Evolutionary conservation across 2,888 invertebrate species (phyloP), one percentile per base, ranked within the genome.

Genomic region (Calameuta idolon): DNA sequence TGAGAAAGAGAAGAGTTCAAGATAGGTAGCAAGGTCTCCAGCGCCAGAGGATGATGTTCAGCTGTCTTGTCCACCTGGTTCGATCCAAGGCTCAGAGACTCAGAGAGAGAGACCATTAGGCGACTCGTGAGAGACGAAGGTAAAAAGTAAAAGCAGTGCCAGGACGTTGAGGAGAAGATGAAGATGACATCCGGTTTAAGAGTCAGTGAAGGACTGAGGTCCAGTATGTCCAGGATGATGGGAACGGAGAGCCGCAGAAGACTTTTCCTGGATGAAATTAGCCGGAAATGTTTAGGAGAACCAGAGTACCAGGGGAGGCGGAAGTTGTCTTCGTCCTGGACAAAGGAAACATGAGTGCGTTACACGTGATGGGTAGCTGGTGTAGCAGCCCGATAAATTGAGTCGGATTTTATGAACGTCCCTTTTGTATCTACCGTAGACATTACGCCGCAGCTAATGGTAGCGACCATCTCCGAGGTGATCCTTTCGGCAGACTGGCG

Each of bases 101-200:
- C 81, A 76, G 31, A 31, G 1, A 80, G 82, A 33, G 79, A 79
- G 80, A 79, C 83, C 82, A 84, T 85, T 85, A 84, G 83, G 79
- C 73, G 79, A 76, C 81, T 82, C 76, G 81, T 81, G 80, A 77
- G 79, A 82, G 79, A 78, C 75, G 77, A 77, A 81, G 40, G 11
- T 80, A 81, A 76, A 76, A 73, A 35, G 76, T 69, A 35, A 74
- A 71, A 71, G n/a, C 31, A 71, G 31, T 9, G 71, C 71, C 33
- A 34, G 71, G 71, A 37, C n/a, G 75, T 37, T 30, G n/a, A 34
- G 74, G 75, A 37, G 74, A 37, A 69, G 75, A 34, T 40, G 75
- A 34, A 73, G 75, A 76, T 34, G 33, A 3, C 12, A 71, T 33
- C 31, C 12, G 11, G 71, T 34, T 5, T 9, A 9, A 69, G 31